A percentile compares a stretch with the other conserved stretches of the same genome.
Evolutionary conservation across 2,797 vertebrate genomes (phyloP).

Genomic region (Tragelaphus oryx): DNA sequence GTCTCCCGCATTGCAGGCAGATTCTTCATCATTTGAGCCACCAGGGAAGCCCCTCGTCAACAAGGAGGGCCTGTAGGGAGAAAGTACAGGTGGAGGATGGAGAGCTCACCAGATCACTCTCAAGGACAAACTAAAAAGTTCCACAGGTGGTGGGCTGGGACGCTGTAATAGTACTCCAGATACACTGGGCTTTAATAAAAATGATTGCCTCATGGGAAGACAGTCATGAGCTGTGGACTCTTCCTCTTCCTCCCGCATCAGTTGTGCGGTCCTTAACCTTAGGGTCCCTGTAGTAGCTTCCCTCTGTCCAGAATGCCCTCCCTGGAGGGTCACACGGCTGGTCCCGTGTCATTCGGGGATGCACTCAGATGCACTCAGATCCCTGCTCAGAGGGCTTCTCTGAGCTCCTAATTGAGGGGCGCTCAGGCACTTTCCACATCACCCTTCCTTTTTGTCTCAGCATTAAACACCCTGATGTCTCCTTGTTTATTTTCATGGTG

Average conservation of each 20-base stretch:
- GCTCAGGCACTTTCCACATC: accelerated
- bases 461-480: not conserved
- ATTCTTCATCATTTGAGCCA: not conserved
- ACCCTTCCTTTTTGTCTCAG: not conserved
- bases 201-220: not conserved
- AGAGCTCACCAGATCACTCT: not conserved
- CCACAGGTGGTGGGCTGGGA: not conserved
- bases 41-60: not conserved
- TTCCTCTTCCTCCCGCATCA: not conserved
- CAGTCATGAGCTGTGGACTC: not conserved
- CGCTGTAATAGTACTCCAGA: not conserved
- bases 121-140: not conserved
- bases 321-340: not conserved
- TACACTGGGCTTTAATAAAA: not conserved
- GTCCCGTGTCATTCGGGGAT: not conserved
- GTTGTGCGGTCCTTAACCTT: not conserved
- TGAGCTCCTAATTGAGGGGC: not conserved
- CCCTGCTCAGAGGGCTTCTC: not conserved
- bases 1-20: not conserved
- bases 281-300: not conserved
- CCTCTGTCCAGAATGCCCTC: not conserved
- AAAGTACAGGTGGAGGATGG: not conserved
- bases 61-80: not conserved
- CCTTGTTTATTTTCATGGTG: not conserved
- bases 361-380: not conserved